Base-by-base conservation (phyloP, 2,797 vertebrate genomes). In the Pangasius krempfi region DNA sequence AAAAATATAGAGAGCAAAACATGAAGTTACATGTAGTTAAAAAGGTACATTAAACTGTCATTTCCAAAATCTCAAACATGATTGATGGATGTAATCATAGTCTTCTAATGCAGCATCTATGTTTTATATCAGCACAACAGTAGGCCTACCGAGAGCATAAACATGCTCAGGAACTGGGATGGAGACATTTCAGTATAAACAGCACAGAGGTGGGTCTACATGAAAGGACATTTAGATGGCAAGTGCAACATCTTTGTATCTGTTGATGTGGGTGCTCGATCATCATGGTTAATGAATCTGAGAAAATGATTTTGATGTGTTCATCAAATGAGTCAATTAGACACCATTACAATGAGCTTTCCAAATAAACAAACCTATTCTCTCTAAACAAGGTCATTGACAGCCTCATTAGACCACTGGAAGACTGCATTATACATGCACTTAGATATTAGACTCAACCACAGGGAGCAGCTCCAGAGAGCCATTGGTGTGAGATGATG, bases 11-110 rank as follows among this genome's bases (percentile, higher is more conserved):
- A 90, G 86, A 88, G 89, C 88, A 91, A 91, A 90, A 90, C 90
- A 91, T 91, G 88, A 91, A 91, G 90, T 92, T 92, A 91, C 88
- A 93, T 93, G 92, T 95, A 95, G 95, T 96, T 95, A 95, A 95
- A 96, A 95, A 94, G 95, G 94, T 95, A 95, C 95, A 96, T 96
- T 96, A 96, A 94, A 94, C 94, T 94, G 88, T 95, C 94, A 94
- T 94, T 95, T 91, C 87, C 89, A 91, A 92, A 90, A 92, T 92
- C 89, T 90, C 91, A 73, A 90, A 91, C 86, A 91, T 91, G 96
- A 96, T 95, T 94, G 95, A 96, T 96, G 95, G 91, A 82, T 78
- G 93, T 94, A 95, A 95, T 95, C 94, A 95, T 92, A 92, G 91
- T 94, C 92, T 93, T 91, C 90, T 94, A 93, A 93, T 94, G 94